Evolutionary conservation across 2,797 vertebrate species (phyloP).

Genomic region (Siniperca obscura): DNA sequence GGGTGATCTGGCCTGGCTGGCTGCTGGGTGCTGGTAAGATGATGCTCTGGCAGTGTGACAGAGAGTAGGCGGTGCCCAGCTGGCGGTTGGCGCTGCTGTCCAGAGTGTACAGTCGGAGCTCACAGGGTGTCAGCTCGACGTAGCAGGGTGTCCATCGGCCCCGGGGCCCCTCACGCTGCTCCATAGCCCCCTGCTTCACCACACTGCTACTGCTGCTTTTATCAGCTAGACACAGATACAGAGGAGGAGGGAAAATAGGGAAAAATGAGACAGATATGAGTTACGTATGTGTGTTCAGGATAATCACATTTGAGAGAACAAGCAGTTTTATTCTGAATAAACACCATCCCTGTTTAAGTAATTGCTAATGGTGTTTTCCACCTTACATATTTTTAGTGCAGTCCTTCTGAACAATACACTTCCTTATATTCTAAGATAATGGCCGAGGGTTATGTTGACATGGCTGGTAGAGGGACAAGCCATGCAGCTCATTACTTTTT

Average conservation of each 20-base stretch:
- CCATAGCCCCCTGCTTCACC: slow-evolving; percentile 94
- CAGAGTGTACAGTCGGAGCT: slow-evolving; percentile 90
- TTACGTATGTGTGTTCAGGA: background rate
- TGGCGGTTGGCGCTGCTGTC: slow-evolving; percentile 94
- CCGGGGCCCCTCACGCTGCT: slow-evolving; percentile 89
- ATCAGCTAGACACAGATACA: slow-evolving; percentile 80
- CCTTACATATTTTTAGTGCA: background rate
- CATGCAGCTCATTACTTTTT: background rate
- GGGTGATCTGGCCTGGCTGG: slow-evolving; percentile 64
- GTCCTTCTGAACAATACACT: background rate
- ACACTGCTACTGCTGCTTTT: slow-evolving; percentile 89
- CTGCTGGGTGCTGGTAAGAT: slow-evolving; percentile 78
- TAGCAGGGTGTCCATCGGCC: slow-evolving; percentile 93
- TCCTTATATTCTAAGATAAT: background rate
- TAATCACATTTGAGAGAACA: background rate
- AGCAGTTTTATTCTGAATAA: background rate
- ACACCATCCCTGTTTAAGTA: background rate
- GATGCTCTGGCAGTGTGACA: slow-evolving; percentile 93
- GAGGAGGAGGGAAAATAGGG: background rate
- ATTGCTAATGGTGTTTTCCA: background rate
- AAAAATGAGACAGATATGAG: slow-evolving; percentile 6
- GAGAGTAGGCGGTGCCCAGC: slow-evolving; percentile 89
- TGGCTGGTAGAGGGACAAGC: background rate
- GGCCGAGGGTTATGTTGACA: background rate
- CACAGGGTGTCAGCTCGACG: slow-evolving; percentile 92